phyloP scores from a whole-genome alignment of 2,113 vertebrate genomes.

The Labeo catla region DNA sequence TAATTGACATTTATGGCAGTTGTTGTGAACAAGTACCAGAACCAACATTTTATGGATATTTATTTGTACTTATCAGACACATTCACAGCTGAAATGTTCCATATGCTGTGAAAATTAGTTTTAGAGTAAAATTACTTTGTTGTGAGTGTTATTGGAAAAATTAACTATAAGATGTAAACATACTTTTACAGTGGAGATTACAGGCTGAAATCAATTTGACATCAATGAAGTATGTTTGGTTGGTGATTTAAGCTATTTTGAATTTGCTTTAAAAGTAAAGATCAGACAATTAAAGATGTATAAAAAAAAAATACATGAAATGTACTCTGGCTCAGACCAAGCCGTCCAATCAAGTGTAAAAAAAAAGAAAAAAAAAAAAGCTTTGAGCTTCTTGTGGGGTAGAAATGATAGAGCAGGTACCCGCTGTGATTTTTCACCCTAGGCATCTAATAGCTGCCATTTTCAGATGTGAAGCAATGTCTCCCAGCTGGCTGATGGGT shows the following conservation, averaged over 20 bases:
- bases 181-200: neutral
- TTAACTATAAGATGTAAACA: neutral
- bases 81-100: neutral
- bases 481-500: constrained; percentile 56
- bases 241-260: neutral
- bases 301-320: neutral
- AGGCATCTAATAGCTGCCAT: neutral
- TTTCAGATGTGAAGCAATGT: constrained; percentile 56
- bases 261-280: neutral
- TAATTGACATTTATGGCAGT: constrained; percentile 13
- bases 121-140: neutral
- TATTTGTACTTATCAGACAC: constrained; percentile 17
- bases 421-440: constrained; percentile 43
- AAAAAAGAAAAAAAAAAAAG: neutral
- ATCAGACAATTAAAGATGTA: neutral
- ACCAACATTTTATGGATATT: constrained; percentile 7
- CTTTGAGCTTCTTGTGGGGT: constrained; percentile 64
- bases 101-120: neutral
- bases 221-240: neutral
- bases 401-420: constrained; percentile 23
- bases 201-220: neutral
- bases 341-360: neutral
- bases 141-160: neutral
- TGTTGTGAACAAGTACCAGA: constrained; percentile 20
- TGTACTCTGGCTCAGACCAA: neutral